A percentile compares a stretch with the other conserved stretches of the same genome.
These are phyloP conservation scores for Lampropteryx suffumata DNA, from an alignment of 2,888 invertebrate species.

Conservation along the genomic window DNA sequence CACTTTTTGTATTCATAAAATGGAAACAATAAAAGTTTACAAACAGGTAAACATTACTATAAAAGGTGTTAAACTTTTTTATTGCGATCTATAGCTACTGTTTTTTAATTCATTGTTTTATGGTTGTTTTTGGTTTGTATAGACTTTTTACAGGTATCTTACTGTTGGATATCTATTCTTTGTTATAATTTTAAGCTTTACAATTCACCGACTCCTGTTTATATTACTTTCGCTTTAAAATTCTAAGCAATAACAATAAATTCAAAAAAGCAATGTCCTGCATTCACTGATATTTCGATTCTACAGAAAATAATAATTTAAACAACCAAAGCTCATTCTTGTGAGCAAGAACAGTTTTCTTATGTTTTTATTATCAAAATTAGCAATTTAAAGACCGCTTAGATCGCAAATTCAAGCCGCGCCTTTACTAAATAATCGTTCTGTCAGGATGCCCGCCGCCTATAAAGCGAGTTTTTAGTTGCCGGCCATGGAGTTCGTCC, in stretches of 20 bases:
- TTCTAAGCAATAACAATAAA: conserved; percentile 1
- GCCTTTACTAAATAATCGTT: conserved; percentile 38
- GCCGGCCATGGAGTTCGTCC: conserved; percentile 39
- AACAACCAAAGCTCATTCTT: not conserved
- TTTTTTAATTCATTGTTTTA: conserved; percentile 33
- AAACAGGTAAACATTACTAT: conserved; percentile 49
- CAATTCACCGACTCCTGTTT: conserved; percentile 17
- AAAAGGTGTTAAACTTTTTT: conserved; percentile 41
- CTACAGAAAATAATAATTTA: not conserved
- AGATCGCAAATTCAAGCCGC: conserved; percentile 28
- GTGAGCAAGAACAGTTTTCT: too few species aligned
- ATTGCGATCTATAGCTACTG: conserved; percentile 42
- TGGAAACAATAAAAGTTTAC: conserved; percentile 44
- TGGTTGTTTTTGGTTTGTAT: conserved; percentile 27
- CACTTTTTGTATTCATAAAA: conserved; percentile 62
- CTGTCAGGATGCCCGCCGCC: conserved; percentile 43
- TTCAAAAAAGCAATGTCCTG: conserved; percentile 2
- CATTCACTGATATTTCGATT: too few species aligned
- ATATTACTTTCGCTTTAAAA: conserved; percentile 10
- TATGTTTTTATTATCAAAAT: too few species aligned
- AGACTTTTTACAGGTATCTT: conserved; percentile 28
- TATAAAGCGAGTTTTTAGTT: conserved; percentile 62
- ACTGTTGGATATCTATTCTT: conserved; percentile 19
- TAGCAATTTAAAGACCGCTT: not conserved
- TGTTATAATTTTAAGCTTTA: conserved; percentile 17